Evolutionary conservation across 2,113 vertebrate genomes (phyloP), one percentile per base, ranked within the genome.

Genomic region (Terrapene triunguis): DNA sequence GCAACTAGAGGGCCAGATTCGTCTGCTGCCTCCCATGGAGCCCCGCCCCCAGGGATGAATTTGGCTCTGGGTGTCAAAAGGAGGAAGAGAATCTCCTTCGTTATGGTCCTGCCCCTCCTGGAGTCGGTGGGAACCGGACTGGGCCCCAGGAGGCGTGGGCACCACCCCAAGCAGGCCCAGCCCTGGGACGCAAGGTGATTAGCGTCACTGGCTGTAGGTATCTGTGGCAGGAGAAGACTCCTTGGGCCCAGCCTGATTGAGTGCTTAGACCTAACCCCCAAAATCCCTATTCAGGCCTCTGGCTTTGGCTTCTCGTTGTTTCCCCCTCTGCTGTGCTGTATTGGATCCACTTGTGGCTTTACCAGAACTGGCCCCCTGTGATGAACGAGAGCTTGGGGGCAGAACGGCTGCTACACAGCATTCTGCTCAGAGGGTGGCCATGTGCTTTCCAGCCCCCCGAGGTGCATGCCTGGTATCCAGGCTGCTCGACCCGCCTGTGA

Each of bases 391-490:
- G 27, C 57, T 27, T 89, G 42, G 5, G 27, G 9, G 11, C 42
- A 35, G 89, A 59, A 72, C 27, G 48, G 35, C 35, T 81, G 8
- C 10, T 44, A 5, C 14, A 25, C 7, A 32, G 29, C 47, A 12
- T 47, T 35, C 81, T 35, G 21, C 74, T 47, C 65, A n/a, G 5
- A 0, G 48, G 1, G 1, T 13, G 59, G 84, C 72, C 2, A 9
- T 2, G 16, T 24, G 3, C 0, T 27, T 5, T 4, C 53, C 35
- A 8, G 55, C 4, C 44, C 62, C 57, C 10, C 14, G 0, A 1
- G 1, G 35, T 0, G 0, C 16, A 3, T 14, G 13, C 1, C 6
- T 2, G 53, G 80, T 10, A 80, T 21, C 55, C 1, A 25, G 25
- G 24, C 55, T 57, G 55, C 24, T 21, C 17, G 6, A 53, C 6